Evolutionary conservation across 30 jellyfish, hydroid and myxozoan species (phyloP).

Genomic region (Sanderia malayensis): DNA sequence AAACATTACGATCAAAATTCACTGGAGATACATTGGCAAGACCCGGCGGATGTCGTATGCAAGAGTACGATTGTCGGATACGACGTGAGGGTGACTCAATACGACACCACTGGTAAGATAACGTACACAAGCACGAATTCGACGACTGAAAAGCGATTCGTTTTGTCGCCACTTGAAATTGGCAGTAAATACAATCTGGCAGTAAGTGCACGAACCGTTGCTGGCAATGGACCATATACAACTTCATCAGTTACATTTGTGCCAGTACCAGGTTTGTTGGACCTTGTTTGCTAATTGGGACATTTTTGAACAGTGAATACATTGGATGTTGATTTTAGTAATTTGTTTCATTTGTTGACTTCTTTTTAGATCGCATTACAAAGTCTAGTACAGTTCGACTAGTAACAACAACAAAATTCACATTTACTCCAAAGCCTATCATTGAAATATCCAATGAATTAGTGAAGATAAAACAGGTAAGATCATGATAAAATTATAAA

Average conservation of each 20-base stretch:
- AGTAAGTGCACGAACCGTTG: slow-evolving; percentile 71
- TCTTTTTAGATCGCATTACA: too few species aligned
- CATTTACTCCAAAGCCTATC: slow-evolving; percentile 4
- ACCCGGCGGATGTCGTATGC: slow-evolving; percentile 61
- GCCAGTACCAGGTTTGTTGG: slow-evolving; percentile 56
- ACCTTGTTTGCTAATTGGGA: too few species aligned
- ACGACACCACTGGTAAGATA: slow-evolving; percentile 6
- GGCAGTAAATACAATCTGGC: slow-evolving; percentile 49
- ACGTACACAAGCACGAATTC: neutral
- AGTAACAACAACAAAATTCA: slow-evolving; percentile 4
- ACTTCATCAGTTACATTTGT: slow-evolving; percentile 61
- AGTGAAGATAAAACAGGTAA: slow-evolving; percentile 41
- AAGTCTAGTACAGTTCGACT: too few species aligned
- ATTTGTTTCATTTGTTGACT: too few species aligned
- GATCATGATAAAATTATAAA: too few species aligned
- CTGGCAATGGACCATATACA: slow-evolving; percentile 86
- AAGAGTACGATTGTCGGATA: slow-evolving; percentile 59
- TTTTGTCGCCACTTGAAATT: neutral
- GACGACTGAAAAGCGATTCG: slow-evolving; percentile 10
- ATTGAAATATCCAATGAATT: slow-evolving; percentile 37
- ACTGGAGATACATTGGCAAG: slow-evolving; percentile 62
- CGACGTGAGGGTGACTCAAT: slow-evolving; percentile 54
- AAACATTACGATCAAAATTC: slow-evolving; percentile 14
- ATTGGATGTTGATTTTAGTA: too few species aligned
- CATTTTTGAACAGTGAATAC: too few species aligned